A percentile compares a stretch with the other conserved stretches of the same genome.
Conservation (phyloP, 2,113 vertebrate species). For the Dicerorhinus sumatrensis region DNA sequence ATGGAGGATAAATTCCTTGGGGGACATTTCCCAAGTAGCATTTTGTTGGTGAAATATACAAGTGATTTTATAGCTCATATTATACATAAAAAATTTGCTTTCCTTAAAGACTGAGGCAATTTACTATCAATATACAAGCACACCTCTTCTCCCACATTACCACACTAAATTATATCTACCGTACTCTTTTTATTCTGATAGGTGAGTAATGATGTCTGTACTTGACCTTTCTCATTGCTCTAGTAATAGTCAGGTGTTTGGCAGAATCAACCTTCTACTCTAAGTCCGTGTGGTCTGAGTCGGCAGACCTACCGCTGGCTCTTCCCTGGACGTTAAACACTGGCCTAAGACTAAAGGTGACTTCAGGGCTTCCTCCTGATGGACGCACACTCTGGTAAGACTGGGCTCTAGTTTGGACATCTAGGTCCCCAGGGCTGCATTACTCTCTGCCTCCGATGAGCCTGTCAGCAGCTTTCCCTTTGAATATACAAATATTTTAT, state of each 20-base stretch:
- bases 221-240: not conserved
- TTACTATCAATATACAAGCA: not conserved
- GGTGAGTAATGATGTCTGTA: not conserved
- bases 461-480: not conserved
- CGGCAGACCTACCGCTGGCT: not conserved
- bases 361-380: not conserved
- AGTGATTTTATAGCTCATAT: not conserved
- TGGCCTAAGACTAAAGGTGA: not conserved
- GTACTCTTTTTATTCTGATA: constrained; percentile 14
- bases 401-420: not conserved
- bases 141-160: not conserved
- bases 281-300: not conserved
- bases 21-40: not conserved
- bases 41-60: not conserved
- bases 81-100: not conserved
- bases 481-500: not conserved
- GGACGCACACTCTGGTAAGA: not conserved
- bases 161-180: not conserved
- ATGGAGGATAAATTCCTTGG: not conserved
- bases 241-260: not conserved
- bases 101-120: not conserved
- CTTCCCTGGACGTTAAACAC: not conserved
- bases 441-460: not conserved
- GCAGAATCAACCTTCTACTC: not conserved
- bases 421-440: not conserved